These are phyloP conservation scores for Ardeotis arabs DNA, from an alignment of 2,113 vertebrate genomes.

Conservation along the genomic window DNA sequence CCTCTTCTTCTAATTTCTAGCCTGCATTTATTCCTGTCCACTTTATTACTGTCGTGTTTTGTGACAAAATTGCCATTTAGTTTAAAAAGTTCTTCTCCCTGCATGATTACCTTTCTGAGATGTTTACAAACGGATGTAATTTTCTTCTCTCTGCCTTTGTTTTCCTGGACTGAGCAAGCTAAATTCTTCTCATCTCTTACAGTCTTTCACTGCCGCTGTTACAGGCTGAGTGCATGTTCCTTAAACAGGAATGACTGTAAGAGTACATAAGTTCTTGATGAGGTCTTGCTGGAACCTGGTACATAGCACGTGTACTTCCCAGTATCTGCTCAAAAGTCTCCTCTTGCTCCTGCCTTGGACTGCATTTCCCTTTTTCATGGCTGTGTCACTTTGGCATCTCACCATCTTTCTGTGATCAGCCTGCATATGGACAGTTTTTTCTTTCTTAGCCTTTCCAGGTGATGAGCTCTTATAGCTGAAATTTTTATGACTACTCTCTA, in stretches of 20 bases:
- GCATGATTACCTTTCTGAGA: background rate
- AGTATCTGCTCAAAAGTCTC: background rate
- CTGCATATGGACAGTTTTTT: background rate
- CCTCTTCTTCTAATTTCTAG: background rate
- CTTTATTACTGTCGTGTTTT: conserved; percentile 31
- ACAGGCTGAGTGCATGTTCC: background rate
- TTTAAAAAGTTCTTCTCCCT: conserved; percentile 7
- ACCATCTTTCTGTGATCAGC: background rate
- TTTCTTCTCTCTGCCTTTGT: conserved; percentile 26
- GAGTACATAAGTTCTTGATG: background rate
- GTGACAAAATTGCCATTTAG: background rate
- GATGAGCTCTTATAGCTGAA: background rate
- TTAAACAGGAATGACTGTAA: background rate
- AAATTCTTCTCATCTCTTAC: background rate
- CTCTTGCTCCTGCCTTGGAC: background rate
- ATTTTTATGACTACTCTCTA: background rate
- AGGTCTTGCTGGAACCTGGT: background rate
- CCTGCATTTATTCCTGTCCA: conserved; percentile 22
- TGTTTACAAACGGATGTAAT: background rate
- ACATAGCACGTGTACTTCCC: background rate
- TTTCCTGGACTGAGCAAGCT: background rate
- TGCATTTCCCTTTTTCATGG: background rate
- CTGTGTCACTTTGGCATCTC: background rate
- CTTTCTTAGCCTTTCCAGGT: background rate
- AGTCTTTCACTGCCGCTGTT: conserved; percentile 10